Evolutionary conservation across 2,797 vertebrate species (phyloP).

Genomic region (Tarsius wallacei): DNA sequence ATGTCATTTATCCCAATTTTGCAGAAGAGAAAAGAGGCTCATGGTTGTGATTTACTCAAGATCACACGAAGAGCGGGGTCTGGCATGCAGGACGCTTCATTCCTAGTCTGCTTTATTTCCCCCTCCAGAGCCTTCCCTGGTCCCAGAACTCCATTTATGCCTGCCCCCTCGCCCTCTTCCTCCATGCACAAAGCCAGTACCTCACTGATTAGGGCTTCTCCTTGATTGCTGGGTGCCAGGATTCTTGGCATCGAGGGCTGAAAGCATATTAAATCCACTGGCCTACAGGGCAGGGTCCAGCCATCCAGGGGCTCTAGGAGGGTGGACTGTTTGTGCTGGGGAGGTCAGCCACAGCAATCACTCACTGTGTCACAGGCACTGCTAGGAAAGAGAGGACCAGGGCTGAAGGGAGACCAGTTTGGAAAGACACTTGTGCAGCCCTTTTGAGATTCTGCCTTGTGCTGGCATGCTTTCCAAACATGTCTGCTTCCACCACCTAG

Average conservation of each 20-base stretch:
- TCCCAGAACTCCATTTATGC: constrained; percentile 34
- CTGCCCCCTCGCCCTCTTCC: not conserved
- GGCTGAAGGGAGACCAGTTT: not conserved
- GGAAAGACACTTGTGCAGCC: constrained; percentile 24
- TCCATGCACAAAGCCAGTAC: not conserved
- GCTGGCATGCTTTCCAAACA: not conserved
- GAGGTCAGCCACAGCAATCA: not conserved
- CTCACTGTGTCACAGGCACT: not conserved
- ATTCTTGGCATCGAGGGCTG: constrained; percentile 40
- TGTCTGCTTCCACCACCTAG: not conserved
- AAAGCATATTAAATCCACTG: constrained; percentile 16
- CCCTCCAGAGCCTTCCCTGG: constrained; percentile 30
- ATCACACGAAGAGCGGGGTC: not conserved
- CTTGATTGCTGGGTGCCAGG: not conserved
- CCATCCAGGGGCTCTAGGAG: not conserved
- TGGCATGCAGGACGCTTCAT: not conserved
- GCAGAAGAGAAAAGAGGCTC: constrained; percentile 28
- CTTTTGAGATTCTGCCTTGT: not conserved
- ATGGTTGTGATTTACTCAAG: not conserved
- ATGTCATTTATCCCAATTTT: constrained; percentile 19
- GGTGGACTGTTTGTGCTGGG: not conserved
- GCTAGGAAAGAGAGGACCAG: constrained; percentile 15
- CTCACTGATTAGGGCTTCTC: constrained; percentile 1
- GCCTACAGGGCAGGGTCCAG: not conserved
- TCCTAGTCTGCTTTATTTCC: not conserved